Conservation (phyloP, 2,113 vertebrate species). For the Psophia crepitans region DNA sequence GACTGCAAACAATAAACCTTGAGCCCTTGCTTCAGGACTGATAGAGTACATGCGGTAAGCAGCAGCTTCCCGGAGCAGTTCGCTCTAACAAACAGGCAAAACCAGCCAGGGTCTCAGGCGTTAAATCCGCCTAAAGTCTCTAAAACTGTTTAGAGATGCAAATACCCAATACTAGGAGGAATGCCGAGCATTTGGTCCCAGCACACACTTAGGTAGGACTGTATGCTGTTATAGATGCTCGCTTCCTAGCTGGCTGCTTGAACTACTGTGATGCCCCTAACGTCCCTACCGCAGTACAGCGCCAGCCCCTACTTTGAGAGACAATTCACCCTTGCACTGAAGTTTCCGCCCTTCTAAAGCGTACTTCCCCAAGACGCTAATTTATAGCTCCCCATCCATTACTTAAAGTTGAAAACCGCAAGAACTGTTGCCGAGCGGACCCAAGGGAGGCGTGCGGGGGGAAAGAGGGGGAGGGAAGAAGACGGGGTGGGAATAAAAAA, state of each 20-base stretch:
- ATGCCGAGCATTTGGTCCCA: neutral
- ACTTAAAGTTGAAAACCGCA: neutral
- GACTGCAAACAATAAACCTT: constrained; percentile 58
- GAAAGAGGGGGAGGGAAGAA: neutral
- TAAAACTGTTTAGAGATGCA: neutral
- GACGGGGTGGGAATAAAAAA: too few relatives aligned
- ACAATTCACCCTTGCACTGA: neutral
- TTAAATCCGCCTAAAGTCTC: neutral
- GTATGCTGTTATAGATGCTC: neutral
- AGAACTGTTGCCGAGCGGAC: neutral
- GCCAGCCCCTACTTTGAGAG: neutral
- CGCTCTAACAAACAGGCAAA: neutral
- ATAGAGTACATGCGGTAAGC: neutral
- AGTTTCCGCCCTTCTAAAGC: constrained; percentile 2
- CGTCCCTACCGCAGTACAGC: neutral
- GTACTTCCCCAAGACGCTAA: neutral
- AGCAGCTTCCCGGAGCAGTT: constrained; percentile 40
- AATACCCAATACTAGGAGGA: neutral
- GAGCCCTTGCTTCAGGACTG: neutral
- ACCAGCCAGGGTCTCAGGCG: neutral
- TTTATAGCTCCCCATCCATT: neutral
- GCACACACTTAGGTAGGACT: neutral
- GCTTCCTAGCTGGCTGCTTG: neutral
- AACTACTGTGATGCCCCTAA: neutral
- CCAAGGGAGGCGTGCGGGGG: neutral